Conservation (phyloP, 2,797 vertebrate species). For the Paedocypris micromegethes region DNA sequence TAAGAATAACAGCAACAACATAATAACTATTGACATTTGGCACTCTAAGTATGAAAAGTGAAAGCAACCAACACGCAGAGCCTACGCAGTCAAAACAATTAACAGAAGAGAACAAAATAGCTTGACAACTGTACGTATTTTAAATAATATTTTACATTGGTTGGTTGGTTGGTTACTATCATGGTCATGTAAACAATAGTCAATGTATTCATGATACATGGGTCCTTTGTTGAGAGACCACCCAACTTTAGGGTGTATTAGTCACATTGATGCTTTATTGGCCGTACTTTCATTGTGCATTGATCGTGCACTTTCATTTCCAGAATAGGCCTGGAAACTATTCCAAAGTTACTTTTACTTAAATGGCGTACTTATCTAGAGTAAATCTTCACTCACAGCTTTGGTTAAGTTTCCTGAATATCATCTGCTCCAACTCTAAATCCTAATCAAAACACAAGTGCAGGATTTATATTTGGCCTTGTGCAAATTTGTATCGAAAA, state of each 20-base stretch:
- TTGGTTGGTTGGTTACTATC: conserved; percentile 3
- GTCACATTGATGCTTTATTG: conserved; percentile 26
- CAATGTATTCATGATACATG: conserved; percentile 7
- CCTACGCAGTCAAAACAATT: too few species aligned
- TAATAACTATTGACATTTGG: not conserved
- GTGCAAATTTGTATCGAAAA: too few species aligned
- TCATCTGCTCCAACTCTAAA: too few species aligned
- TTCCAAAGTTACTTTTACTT: not conserved
- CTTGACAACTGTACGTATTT: not conserved
- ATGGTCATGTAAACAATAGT: conserved; percentile 16
- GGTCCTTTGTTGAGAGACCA: conserved; percentile 25
- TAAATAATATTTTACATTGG: not conserved
- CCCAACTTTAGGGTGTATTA: conserved; percentile 20
- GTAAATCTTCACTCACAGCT: conserved; percentile 1
- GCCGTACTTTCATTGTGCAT: not conserved
- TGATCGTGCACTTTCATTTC: conserved; percentile 9
- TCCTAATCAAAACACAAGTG: too few species aligned
- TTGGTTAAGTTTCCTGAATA: too few species aligned
- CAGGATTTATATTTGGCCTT: too few species aligned
- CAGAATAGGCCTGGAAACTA: not conserved
- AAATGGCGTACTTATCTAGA: not conserved
- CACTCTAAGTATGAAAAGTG: not conserved
- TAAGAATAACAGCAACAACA: not conserved
- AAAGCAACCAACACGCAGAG: too few species aligned
- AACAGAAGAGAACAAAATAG: too few species aligned